Evolutionary conservation across 2,888 invertebrate genomes (phyloP), one percentile per base, ranked within the genome.

Genomic region (Coenonympha arcania): DNA sequence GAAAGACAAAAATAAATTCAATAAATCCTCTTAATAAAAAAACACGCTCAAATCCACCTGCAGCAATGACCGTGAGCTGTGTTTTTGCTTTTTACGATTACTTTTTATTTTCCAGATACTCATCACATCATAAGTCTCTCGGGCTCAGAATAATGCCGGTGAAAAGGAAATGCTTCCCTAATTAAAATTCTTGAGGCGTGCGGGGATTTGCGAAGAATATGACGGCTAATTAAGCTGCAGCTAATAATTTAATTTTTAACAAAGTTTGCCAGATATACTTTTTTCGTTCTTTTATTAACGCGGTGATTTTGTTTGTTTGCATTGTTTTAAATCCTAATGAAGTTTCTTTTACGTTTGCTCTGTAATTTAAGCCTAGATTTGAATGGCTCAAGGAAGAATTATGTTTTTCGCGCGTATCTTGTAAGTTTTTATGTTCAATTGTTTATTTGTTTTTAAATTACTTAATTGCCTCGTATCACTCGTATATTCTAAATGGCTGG

Each of bases 101-200:
- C n/a, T n/a, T n/a, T n/a, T n/a, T n/a, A n/a, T 24, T 39, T 34
- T 39, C 24, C 4, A 39, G 39, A 13, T 22, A 22, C 37, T 22
- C 37, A 13, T 9, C 15, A 24, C 15, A 39, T 39, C 39, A 39
- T 22, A 19, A 30, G 28, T 19, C 41, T 18, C 16, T 30, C 2
- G 28, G 19, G 30, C 3, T 41, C 28, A 13, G 43, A 33, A 34
- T 39, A 28, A 33, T 40, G 33, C 20, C 33, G 11, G 36, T 20
- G 39, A 24, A 34, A 43, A 44, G 26, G 42, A 44, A 22, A 48
- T 48, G 34, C 39, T 41, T 33, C 28, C 43, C 28, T 48, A 54
- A 54, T 52, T 54, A 52, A 52, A 52, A 54, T 49, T 52, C 44
- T 48, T 43, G 47, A 40, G 48, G 33, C 37, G 40, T 22, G 16